Percentiles rank a stretch among this genome's conserved stretches.
These are phyloP conservation scores for Threskiornis aethiopicus DNA, from an alignment of 2,797 vertebrate species.

Conservation along the genomic window DNA sequence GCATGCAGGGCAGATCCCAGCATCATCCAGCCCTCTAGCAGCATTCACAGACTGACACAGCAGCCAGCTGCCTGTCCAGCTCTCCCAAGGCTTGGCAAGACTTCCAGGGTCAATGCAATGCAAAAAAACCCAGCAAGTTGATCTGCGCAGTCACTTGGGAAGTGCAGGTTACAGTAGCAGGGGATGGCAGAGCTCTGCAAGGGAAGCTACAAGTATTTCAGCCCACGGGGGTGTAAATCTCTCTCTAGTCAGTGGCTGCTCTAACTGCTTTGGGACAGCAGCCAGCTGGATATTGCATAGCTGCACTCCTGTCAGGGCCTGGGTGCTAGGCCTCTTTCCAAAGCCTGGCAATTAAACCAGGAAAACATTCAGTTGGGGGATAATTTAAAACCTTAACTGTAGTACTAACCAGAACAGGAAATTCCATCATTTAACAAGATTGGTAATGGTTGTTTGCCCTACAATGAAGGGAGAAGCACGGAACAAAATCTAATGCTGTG, in stretches of 20 bases:
- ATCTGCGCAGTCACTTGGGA: not conserved
- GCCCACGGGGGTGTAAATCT: slow-evolving; percentile 20
- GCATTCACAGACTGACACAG: not conserved
- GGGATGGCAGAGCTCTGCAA: not conserved
- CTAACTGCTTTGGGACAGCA: slow-evolving; percentile 5
- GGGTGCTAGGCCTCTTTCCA: slow-evolving; percentile 41
- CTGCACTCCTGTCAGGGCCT: slow-evolving; percentile 40
- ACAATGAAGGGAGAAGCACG: not conserved
- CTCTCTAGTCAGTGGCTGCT: not conserved
- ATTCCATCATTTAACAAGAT: slow-evolving; percentile 12
- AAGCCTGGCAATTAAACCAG: slow-evolving; percentile 46
- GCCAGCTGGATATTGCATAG: slow-evolving; percentile 37
- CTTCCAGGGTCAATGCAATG: not conserved
- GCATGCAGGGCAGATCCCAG: not conserved
- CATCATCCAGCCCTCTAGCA: not conserved
- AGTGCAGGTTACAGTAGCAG: not conserved
- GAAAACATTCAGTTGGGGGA: not conserved
- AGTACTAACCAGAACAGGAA: slow-evolving; percentile 47
- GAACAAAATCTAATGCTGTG: not conserved
- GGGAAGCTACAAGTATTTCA: not conserved
- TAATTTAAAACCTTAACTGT: slow-evolving; percentile 35
- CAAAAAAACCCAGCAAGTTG: not conserved
- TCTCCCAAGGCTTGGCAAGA: slow-evolving; percentile 53
- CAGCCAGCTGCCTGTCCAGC: slow-evolving; percentile 6
- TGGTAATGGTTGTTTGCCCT: not conserved